Conservation (phyloP, 2,797 vertebrate genomes). For the Phaenicophaeus curvirostris region DNA sequence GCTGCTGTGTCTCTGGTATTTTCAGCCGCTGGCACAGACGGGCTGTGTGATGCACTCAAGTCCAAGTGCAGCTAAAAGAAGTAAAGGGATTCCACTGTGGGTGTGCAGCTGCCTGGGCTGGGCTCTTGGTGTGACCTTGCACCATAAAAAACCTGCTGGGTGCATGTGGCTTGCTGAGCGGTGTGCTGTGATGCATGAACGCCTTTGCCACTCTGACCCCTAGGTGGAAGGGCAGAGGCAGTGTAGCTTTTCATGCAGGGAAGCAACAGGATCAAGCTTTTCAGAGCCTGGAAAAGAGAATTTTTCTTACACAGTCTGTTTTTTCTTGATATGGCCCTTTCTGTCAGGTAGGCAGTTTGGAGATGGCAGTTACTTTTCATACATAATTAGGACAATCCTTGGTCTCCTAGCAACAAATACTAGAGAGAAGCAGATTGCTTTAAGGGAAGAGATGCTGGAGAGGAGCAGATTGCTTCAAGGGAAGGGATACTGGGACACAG, state of each 20-base stretch:
- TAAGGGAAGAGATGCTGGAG: not conserved
- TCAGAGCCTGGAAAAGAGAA: not conserved
- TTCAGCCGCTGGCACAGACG: not conserved
- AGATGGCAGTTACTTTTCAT: conserved; percentile 7
- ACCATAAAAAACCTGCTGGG: not conserved
- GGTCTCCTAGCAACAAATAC: conserved; percentile 40
- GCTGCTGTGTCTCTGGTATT: not conserved
- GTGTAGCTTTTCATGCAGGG: not conserved
- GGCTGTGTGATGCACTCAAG: not conserved
- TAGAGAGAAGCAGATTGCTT: not conserved
- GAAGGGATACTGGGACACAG: not conserved
- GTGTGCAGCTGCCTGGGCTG: not conserved
- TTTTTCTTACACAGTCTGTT: not conserved
- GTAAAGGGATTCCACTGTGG: not conserved
- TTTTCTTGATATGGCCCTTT: not conserved
- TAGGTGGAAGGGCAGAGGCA: not conserved
- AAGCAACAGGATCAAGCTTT: not conserved
- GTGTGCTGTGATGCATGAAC: conserved; percentile 61
- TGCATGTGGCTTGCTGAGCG: conserved; percentile 60
- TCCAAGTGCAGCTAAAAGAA: not conserved
- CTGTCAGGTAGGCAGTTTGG: not conserved
- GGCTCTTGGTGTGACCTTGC: not conserved
- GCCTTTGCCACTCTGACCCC: not conserved
- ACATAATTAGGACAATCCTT: conserved; percentile 19
- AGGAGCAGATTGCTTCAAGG: conserved; percentile 1